Conservation (phyloP, 2,797 vertebrate genomes). For the Brachymystax lenok region DNA sequence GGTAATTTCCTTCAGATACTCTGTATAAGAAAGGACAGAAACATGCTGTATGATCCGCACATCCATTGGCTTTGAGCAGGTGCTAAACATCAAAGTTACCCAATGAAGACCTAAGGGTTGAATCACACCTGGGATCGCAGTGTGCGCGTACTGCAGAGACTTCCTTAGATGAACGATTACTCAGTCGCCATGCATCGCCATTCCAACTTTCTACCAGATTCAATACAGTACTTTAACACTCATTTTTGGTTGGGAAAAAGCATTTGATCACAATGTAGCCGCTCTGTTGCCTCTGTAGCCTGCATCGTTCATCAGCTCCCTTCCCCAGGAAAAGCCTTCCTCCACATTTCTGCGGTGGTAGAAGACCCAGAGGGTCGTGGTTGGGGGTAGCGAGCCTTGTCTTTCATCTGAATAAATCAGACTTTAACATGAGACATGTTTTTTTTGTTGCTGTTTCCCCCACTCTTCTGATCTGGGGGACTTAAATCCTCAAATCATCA, state of each 20-base stretch:
- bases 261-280: neutral
- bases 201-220: neutral
- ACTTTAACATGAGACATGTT: constrained; percentile 28
- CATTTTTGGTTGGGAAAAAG: neutral
- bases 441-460: neutral
- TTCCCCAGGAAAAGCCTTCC: neutral
- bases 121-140: neutral
- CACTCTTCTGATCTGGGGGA: neutral
- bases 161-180: neutral
- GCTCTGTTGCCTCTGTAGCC: neutral
- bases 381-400: neutral
- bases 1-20: no score
- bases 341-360: no score
- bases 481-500: constrained; percentile 31
- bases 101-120: neutral
- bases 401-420: constrained; percentile 37
- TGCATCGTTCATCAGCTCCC: neutral
- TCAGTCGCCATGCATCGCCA: neutral
- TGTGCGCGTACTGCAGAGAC: neutral
- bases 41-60: neutral
- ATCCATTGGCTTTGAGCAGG: neutral
- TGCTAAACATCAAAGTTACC: neutral
- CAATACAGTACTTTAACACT: neutral
- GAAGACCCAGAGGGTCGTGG: no score
- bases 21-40: no score